Percentiles rank a stretch among this genome's conserved stretches.
These are phyloP conservation scores for Petrolisthes cinctipes DNA, from an alignment of 2,888 invertebrate species.

Conservation along the genomic window DNA sequence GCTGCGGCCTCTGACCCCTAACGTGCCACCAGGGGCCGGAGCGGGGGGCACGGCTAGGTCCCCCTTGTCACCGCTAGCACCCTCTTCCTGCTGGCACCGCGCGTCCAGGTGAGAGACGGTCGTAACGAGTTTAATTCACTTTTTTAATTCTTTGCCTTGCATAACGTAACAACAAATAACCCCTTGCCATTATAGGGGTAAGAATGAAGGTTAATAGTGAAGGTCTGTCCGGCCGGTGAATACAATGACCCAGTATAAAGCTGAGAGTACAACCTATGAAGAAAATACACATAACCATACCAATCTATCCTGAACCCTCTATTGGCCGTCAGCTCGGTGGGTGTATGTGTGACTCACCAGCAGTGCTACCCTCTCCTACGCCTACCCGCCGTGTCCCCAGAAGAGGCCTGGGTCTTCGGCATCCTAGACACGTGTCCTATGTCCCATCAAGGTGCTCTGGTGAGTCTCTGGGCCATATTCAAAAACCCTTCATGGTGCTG, in stretches of 20 bases:
- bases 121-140: neutral
- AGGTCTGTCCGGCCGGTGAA: too few relatives aligned
- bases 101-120: slow-evolving; percentile 15
- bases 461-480: slow-evolving; percentile 20
- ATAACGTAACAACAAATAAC: too few relatives aligned
- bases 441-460: slow-evolving; percentile 31
- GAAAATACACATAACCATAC: too few relatives aligned
- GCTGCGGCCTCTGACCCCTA: slow-evolving; percentile 13
- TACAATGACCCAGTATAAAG: too few relatives aligned
- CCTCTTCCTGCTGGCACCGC: slow-evolving; percentile 14
- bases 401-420: slow-evolving; percentile 47
- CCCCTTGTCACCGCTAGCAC: neutral
- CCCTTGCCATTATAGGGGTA: too few relatives aligned
- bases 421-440: slow-evolving; percentile 45
- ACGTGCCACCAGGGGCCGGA: neutral
- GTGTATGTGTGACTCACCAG: slow-evolving; percentile 17
- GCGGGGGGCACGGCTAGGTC: slow-evolving; percentile 14
- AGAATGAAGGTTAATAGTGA: too few relatives aligned
- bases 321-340: slow-evolving; percentile 28
- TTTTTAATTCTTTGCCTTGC: too few relatives aligned
- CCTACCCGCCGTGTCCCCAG: slow-evolving; percentile 25
- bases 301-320: neutral
- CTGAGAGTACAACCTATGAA: too few relatives aligned
- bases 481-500: neutral
- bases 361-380: slow-evolving; percentile 40